Conservation (phyloP, 37 sponge, comb jelly and placozoan genomes). For the Diacarnus erythraeanus region DNA sequence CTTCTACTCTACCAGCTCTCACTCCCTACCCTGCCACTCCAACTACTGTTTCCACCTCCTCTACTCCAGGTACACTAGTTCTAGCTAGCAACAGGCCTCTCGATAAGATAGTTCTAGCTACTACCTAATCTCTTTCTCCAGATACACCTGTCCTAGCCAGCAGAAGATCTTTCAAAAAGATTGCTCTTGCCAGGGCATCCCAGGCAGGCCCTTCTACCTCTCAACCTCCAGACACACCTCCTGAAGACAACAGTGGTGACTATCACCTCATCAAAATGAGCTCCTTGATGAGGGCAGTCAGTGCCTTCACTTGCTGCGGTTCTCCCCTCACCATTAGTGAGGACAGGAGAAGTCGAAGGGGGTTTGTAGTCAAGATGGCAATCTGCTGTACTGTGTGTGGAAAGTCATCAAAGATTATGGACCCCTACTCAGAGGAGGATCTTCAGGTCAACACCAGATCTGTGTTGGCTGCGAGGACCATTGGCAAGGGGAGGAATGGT, state of each 20-base stretch:
- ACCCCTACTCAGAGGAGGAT: not conserved
- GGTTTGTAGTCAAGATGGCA: not conserved
- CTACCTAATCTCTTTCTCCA: not conserved
- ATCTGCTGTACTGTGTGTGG: slow-evolving; percentile 11
- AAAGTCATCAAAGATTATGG: not conserved
- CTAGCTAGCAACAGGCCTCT: not conserved
- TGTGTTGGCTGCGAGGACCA: not conserved
- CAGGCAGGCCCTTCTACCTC: not conserved
- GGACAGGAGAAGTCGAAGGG: not conserved
- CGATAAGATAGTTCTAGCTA: not conserved
- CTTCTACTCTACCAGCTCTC: too few species aligned
- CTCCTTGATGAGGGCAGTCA: not conserved
- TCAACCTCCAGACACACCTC: too few species aligned
- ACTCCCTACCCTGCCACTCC: not conserved
- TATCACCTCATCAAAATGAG: not conserved
- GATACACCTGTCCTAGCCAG: not conserved
- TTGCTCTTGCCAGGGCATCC: slow-evolving; percentile 3
- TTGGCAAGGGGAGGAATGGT: not conserved
- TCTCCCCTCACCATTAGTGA: not conserved
- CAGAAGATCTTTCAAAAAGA: not conserved
- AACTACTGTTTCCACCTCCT: not conserved
- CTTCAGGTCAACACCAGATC: not conserved
- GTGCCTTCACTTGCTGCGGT: not conserved
- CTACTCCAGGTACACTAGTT: not conserved
- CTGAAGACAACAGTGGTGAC: not conserved